Percentiles rank a stretch among this genome's conserved stretches.
These are phyloP conservation scores for Dryas iulia DNA, from an alignment of 1,140 invertebrate species.

Conservation along the genomic window DNA sequence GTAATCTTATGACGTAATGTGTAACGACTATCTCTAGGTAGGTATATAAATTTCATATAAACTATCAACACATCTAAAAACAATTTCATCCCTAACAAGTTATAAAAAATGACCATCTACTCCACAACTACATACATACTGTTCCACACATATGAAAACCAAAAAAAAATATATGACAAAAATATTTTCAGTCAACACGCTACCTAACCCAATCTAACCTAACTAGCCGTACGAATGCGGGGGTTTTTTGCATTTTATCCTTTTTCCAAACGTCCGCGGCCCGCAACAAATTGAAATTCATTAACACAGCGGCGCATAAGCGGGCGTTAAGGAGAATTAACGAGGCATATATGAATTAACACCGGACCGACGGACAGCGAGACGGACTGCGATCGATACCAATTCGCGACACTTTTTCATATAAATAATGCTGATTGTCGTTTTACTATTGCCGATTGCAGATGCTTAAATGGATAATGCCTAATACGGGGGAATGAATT, in stretches of 20 bases:
- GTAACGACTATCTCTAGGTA: too few species aligned
- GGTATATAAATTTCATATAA: too few species aligned
- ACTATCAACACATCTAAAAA: not conserved
- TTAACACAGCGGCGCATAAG: conserved; percentile 63
- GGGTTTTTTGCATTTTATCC: conserved; percentile 25
- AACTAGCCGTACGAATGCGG: conserved; percentile 38
- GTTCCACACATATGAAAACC: conserved; percentile 6
- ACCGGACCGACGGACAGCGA: conserved; percentile 47
- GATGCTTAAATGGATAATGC: conserved; percentile 5
- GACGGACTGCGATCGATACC: conserved; percentile 59
- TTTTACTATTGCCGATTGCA: conserved; percentile 9
- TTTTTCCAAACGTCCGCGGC: conserved; percentile 55
- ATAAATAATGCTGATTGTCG: conserved; percentile 24
- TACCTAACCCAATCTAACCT: conserved; percentile 30
- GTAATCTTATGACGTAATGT: too few species aligned
- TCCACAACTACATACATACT: not conserved
- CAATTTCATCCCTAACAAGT: not conserved
- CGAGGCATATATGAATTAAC: conserved; percentile 72
- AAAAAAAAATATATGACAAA: not conserved
- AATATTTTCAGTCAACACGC: conserved; percentile 7
- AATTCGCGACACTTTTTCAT: conserved; percentile 59
- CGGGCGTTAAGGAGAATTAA: conserved; percentile 74
- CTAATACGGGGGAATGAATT: not conserved
- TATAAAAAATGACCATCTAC: not conserved
- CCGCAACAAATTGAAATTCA: conserved; percentile 75